Conservation (phyloP, 2,888 invertebrate genomes). For the Eustalomyia histrio region DNA sequence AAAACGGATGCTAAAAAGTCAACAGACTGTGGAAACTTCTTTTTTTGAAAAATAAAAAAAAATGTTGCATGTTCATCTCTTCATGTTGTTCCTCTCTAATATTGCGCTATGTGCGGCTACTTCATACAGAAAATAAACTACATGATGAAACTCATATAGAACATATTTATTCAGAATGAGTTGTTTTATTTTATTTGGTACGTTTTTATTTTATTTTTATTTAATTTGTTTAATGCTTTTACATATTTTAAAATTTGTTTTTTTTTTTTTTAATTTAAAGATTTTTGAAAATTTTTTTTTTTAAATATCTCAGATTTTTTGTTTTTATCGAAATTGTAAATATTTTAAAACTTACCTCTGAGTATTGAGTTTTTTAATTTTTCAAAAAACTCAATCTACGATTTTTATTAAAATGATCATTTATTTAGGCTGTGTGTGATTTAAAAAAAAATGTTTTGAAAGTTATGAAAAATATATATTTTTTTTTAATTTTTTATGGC, state of each 20-base stretch:
- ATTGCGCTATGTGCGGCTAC: not conserved
- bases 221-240: conserved; percentile 8
- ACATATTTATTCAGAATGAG: conserved; percentile 18
- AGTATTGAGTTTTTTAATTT: not conserved
- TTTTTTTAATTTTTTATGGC: too few species aligned
- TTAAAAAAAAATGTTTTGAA: too few species aligned
- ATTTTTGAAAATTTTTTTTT: conserved; percentile 6
- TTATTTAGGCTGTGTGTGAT: too few species aligned
- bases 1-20: conserved; percentile 40
- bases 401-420: not conserved
- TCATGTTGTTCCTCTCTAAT: conserved; percentile 21
- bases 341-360: conserved; percentile 2
- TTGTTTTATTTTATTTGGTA: conserved; percentile 60
- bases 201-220: conserved; percentile 50
- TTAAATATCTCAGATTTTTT: not conserved
- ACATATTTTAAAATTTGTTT: not conserved
- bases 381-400: not conserved
- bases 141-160: conserved; percentile 42
- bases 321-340: not conserved
- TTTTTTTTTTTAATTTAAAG: not conserved
- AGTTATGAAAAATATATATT: too few species aligned
- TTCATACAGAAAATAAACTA: conserved; percentile 20
- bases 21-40: conserved; percentile 46
- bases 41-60: conserved; percentile 14
- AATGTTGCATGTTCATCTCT: conserved; percentile 23